Conservation (phyloP, 2,113 vertebrate species). For the Cercopithecus mona region DNA sequence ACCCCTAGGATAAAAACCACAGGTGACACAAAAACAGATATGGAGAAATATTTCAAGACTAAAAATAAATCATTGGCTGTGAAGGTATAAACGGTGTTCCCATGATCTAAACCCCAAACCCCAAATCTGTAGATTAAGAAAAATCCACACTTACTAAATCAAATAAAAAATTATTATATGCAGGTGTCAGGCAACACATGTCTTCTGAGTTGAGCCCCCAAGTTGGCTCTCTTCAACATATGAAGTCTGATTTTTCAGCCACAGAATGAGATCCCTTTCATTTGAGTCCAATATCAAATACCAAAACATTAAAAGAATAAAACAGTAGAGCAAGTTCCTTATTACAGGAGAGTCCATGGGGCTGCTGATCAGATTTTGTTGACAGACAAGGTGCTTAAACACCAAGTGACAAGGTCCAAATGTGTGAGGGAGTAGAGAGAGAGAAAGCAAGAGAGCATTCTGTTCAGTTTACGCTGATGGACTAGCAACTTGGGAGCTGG, state of each 20-base stretch:
- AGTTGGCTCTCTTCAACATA: slow-evolving; percentile 72
- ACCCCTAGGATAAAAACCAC: slow-evolving; percentile 62
- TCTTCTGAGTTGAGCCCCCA: slow-evolving; percentile 39
- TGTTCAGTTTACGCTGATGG: background rate
- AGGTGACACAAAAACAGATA: slow-evolving; percentile 64
- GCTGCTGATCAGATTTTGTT: slow-evolving; percentile 79
- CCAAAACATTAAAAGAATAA: slow-evolving; percentile 77
- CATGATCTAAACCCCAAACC: slow-evolving; percentile 41
- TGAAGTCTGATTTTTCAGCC: slow-evolving; percentile 69
- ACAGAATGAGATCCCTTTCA: slow-evolving; percentile 71
- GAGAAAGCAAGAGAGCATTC: slow-evolving; percentile 27
- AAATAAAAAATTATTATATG: slow-evolving; percentile 60
- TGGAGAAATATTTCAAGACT: slow-evolving; percentile 67
- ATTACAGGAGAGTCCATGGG: slow-evolving; percentile 55
- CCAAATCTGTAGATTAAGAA: slow-evolving; percentile 42
- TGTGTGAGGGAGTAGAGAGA: slow-evolving; percentile 66
- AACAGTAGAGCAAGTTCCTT: slow-evolving; percentile 80
- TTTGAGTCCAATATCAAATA: slow-evolving; percentile 69
- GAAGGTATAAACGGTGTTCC: slow-evolving; percentile 61
- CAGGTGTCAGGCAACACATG: slow-evolving; percentile 69
- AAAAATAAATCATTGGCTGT: slow-evolving; percentile 57
- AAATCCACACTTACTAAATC: slow-evolving; percentile 32
- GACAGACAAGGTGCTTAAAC: slow-evolving; percentile 80
- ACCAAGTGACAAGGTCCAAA: slow-evolving; percentile 79
- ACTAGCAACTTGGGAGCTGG: slow-evolving; percentile 42